Evolutionary conservation across 1,140 invertebrate genomes (phyloP), one percentile per base, ranked within the genome.

Genomic region (Lanistes nyassanus): DNA sequence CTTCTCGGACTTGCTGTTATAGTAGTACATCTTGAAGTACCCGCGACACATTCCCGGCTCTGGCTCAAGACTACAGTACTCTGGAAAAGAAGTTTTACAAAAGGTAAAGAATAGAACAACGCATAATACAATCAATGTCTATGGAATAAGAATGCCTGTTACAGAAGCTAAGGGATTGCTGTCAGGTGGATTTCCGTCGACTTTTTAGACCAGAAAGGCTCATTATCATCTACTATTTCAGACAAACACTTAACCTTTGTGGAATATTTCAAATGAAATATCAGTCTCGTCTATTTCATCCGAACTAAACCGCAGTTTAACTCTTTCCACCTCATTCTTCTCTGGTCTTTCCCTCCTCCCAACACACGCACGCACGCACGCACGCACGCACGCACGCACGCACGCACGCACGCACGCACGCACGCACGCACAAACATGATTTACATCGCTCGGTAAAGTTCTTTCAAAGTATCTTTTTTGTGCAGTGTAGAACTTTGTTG

Each of bases 21-120:
- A 83, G 64, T 69, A 82, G 71, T 64, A 83, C 62, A 75, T 73
- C 19, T 26, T 47, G 21, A 78, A 71, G 55, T 93, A 91, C 5
- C 92, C 93, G 34, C 90, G 84, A 79, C 93, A 93, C 67, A 90
- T 87, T 19, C 93, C 93, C 37, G 88, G 85, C 23, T 85, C 82
- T 36, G n/a, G 6, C 4, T 31, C 23, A 11, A 72, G 36, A 7
- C 26, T 0, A 47, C 75, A 76, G n/a, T 39, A 47, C 19, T 47
- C 42, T 47, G 42, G 42, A 13, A 16, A 16, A 47, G 19, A 47
- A 16, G 42, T 23, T 69, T 23, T n/a, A 64, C 2, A 5, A 26
- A 64, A 19, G 11, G 60, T 3, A 3, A 29, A n/a, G 23, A 29
- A 47, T 47, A 6, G 0, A 47, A 9, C 9, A 2, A 47, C 9